A percentile compares a stretch with the other conserved stretches of the same genome.
Evolutionary conservation across 2,797 vertebrate genomes (phyloP).

Genomic region (Eulemur albifrons): DNA sequence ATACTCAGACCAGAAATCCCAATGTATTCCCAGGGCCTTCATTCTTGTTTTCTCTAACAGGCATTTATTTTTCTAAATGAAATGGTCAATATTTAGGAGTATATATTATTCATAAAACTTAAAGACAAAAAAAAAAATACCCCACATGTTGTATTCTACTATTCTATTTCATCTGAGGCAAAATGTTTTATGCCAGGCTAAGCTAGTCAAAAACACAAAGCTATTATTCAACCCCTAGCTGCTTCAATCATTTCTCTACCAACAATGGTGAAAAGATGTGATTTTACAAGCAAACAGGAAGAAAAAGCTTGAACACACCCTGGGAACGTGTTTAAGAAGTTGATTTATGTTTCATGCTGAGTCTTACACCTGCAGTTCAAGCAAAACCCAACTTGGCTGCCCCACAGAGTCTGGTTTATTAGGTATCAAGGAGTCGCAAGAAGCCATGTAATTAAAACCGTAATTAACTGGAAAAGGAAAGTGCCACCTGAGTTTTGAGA

Average conservation of each 20-base stretch:
- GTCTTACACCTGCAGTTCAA: conserved; percentile 90
- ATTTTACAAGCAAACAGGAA: conserved; percentile 84
- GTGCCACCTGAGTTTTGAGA: conserved; percentile 91
- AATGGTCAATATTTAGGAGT: conserved; percentile 59
- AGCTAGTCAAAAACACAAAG: conserved; percentile 75
- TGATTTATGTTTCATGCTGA: conserved; percentile 89
- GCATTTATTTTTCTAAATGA: conserved; percentile 72
- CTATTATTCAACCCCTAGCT: conserved; percentile 64
- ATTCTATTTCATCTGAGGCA: conserved; percentile 36
- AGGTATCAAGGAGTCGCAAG: conserved; percentile 91
- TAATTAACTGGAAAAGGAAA: conserved; percentile 90
- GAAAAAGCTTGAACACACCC: conserved; percentile 85
- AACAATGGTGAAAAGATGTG: conserved; percentile 83
- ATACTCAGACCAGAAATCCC: conserved; percentile 34
- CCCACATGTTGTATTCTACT: neutral
- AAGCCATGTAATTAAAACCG: conserved; percentile 90
- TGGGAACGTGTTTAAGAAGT: conserved; percentile 87
- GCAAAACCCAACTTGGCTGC: conserved; percentile 88
- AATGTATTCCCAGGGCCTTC: conserved; percentile 40
- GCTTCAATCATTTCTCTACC: conserved; percentile 65
- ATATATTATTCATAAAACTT: conserved; percentile 67
- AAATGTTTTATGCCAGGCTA: conserved; percentile 73
- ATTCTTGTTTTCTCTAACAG: conserved; percentile 56
- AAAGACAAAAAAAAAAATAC: neutral
- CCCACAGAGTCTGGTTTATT: conserved; percentile 90